These are phyloP conservation scores for Cistogaster globosa DNA, from an alignment of 2,888 invertebrate species.

Conservation along the genomic window DNA sequence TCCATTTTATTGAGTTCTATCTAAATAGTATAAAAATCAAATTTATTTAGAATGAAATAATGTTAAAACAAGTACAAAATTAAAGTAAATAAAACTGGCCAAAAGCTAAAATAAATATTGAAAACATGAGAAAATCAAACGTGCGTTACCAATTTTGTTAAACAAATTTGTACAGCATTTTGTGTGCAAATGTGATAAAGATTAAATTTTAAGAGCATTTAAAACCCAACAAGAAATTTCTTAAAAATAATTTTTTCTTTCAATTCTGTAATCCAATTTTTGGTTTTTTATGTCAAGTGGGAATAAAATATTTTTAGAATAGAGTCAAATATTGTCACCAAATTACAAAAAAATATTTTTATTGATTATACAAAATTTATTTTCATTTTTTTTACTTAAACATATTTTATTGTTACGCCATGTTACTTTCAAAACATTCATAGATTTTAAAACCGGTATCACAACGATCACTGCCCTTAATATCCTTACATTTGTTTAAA, in stretches of 20 bases:
- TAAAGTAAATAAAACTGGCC: slow-evolving; percentile 30
- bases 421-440: slow-evolving; percentile 71
- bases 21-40: no score
- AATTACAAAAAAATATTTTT: background rate
- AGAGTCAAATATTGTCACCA: no score
- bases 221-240: no score
- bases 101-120: slow-evolving; percentile 42
- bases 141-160: slow-evolving; percentile 58
- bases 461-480: slow-evolving; percentile 76
- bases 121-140: slow-evolving; percentile 50
- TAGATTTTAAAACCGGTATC: slow-evolving; percentile 76
- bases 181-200: background rate
- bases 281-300: no score
- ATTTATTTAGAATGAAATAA: background rate
- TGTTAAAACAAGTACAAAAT: background rate
- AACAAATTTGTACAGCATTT: slow-evolving; percentile 12
- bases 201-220: background rate
- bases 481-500: slow-evolving; percentile 53
- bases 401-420: no score
- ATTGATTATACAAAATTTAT: background rate
- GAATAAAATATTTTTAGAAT: no score
- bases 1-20: no score
- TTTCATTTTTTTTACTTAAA: no score
- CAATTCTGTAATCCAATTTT: no score
- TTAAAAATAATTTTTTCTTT: no score